Evolutionary conservation across 2,888 invertebrate genomes (phyloP).

Genomic region (Eudiplozoon nipponicum): DNA sequence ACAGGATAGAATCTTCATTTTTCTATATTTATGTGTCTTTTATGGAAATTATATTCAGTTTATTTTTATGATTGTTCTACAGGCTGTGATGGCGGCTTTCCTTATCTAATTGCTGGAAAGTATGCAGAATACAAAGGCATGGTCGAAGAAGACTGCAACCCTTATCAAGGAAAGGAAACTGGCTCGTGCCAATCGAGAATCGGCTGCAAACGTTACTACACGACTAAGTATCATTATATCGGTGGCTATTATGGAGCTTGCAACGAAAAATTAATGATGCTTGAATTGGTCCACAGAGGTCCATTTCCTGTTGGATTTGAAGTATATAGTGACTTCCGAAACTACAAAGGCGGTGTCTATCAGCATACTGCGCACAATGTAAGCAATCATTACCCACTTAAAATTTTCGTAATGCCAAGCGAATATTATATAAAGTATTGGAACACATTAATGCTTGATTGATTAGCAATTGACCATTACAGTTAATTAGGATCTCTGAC

Average conservation of each 20-base stretch:
- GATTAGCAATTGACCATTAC: too few relatives aligned
- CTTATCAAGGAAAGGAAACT: slow-evolving; percentile 21
- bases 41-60: too few relatives aligned
- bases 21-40: too few relatives aligned
- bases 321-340: slow-evolving; percentile 26
- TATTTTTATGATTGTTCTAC: not conserved
- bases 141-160: slow-evolving; percentile 29
- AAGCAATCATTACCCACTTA: too few relatives aligned
- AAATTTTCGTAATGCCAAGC: too few relatives aligned
- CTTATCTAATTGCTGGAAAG: slow-evolving; percentile 24
- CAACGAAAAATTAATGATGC: slow-evolving; percentile 24
- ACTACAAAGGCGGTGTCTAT: slow-evolving; percentile 14
- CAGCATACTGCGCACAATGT: slow-evolving; percentile 8
- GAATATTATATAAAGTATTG: too few relatives aligned
- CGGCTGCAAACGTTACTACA: slow-evolving; percentile 26
- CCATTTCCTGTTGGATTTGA: slow-evolving; percentile 29
- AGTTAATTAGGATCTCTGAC: too few relatives aligned
- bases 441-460: too few relatives aligned
- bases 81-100: slow-evolving; percentile 27
- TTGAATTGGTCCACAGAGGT: slow-evolving; percentile 22
- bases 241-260: slow-evolving; percentile 30
- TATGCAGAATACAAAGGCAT: slow-evolving; percentile 28
- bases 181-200: slow-evolving; percentile 22
- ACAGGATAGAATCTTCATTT: too few relatives aligned
- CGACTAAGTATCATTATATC: slow-evolving; percentile 29